Base-by-base conservation (phyloP, 1,140 invertebrate genomes). In the Drosophila pectinifera region DNA sequence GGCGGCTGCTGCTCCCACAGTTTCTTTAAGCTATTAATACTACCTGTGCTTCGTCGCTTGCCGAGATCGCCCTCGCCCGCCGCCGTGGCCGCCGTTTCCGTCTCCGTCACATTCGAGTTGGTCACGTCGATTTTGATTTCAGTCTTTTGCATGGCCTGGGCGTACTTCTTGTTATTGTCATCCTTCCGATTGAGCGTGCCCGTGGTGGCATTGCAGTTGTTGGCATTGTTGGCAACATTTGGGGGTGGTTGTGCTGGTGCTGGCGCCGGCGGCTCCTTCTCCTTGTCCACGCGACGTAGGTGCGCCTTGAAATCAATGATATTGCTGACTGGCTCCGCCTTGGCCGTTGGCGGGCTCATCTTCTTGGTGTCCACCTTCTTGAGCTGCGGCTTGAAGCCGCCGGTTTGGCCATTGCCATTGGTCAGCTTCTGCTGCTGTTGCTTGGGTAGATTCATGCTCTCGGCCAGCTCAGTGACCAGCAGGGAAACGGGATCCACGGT, bases 1-100 rank as follows among this genome's bases (percentile, higher is more conserved):
- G 95, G 86, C 95, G 96, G 70, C 42, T 82, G 81, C 65, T 91
- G 95, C 95, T 93, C 97, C 97, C 97, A 98, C 24, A 98, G 93
- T 92, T 97, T 97, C 90, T 98, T 98, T 73, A 98, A 93, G 91
- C 96, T 98, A 91, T 95, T 97, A 88, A 98, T 98, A 93, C 97
- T 98, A 53, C 97, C 97, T 34, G 97, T 98, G 91, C 97, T 98
- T 51, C 96, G 95, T n/a, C 97, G 93, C 91, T 98, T 98, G 82
- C 97, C 96, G 61, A 75, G 49, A 36, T 81, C 82, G 97, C 81
- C 97, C 96, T 62, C 64, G 38, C 54, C 63, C 31, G 53, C 36
- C 48, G 55, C 93, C 22, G 92, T 26, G 13, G 39, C 48, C 22
- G 61, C 43, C 26, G 64, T 11, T 5, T 70, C 57, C 10, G 58